Base-by-base conservation (phyloP, 1,140 invertebrate genomes). In the Arion vulgaris region DNA sequence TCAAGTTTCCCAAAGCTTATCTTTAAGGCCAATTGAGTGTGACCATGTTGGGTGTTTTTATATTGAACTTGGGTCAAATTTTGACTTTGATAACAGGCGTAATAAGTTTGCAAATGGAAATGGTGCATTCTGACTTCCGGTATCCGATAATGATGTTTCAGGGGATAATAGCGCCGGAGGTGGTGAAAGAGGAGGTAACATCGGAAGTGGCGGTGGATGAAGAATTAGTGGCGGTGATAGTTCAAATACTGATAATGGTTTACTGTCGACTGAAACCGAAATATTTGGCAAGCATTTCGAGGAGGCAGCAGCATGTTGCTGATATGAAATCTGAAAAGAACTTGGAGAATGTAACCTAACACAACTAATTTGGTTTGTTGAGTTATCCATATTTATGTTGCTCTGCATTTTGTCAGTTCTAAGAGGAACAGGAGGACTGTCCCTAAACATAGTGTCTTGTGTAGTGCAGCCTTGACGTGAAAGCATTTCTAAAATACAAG, bases 141-240 rank as follows among this genome's bases (percentile, higher is more conserved):
- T 26, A 66, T 28, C 15, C 26, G 19, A 4, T 77, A 23, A 28
- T 34, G 57, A 53, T 57, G 76, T 15, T 49, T 5, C 11, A 2
- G 76, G 76, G 38, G 75, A n/a, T n/a, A n/a, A n/a, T n/a, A n/a
- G n/a, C n/a, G n/a, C n/a, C 45, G 9, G 69, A 34, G 69, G 4
- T 15, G 28, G 28, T 71, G 69, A 41, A 15, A 41, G 69, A 57
- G 45, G 28, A 13, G 5, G 75, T 57, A 19, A n/a, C 17, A 39
- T 19, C 17, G 75, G 32, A 26, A 62, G 75, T 9, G 75, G 75
- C 26, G 75, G 75, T 28, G 32, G 15, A 32, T 34, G 75, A 49
- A 49, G n/a, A 36, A 62, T 53, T 17, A 62, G 1, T 53, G 45
- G 41, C 1, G 75, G 49, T 51, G 28, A 62, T 1, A 26, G 26